Evolutionary conservation across 1,140 invertebrate species (phyloP), one percentile per base, ranked within the genome.

Genomic region (Popillia japonica): DNA sequence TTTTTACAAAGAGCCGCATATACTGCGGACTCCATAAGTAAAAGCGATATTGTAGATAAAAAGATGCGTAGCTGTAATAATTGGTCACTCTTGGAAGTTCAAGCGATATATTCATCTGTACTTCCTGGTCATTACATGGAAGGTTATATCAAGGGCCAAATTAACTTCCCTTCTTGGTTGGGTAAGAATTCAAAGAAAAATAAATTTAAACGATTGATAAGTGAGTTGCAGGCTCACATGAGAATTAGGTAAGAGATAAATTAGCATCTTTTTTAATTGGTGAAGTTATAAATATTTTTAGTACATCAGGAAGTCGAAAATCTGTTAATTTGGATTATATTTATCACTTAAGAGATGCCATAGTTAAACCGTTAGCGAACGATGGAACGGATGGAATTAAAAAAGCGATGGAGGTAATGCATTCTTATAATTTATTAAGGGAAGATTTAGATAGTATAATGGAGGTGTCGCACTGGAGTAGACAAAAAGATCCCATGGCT

Each of bases 141-240:
- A 44, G 97, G 98, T 1, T 89, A 93, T 83, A 87, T 97, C 22
- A 87, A 87, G 2, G 90, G 90, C 0, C 93, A 94, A 88, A 94
- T 98, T 9, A 92, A 94, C 82, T 99, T 99, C 87, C 98, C 99
- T 4, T 86, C 90, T 20, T 99, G 98, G 97, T 91, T 99, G 40
- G 99, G 98, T 0, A 97, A 97, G 87, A 96, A 98, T 89, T 99
- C 98, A 0, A 93, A 90, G 75, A 89, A 90, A 74, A 92, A 88
- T 80, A 98, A 98, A 88, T 91, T 95, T 83, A 90, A 94, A 48
- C 88, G 97, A 40, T 87, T 98, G n/a, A 87, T 93, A 14, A 93
- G 95, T 85, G 95, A 97, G 86, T 88, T 98, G 74, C 91, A 93
- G 79, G 89, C 91, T 44, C 97, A 98, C 84, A 94, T 95, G 74